Conservation (phyloP, 64 coral and sea anemone genomes). For the Montipora capricornis region DNA sequence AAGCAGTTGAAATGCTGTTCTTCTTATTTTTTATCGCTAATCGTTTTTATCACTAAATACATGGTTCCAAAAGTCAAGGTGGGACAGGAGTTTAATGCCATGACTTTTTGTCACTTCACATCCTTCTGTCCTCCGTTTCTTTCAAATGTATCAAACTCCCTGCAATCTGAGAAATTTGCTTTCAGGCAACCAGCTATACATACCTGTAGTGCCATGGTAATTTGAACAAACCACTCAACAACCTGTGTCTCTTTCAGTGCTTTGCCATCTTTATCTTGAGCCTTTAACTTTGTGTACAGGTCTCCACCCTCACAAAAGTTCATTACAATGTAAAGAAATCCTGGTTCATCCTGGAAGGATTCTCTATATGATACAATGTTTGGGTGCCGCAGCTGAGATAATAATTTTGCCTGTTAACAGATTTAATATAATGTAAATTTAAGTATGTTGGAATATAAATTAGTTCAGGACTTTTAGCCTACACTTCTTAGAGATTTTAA, state of each 20-base stretch:
- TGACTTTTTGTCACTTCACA: too few relatives aligned
- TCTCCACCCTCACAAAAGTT: slow-evolving; percentile 99
- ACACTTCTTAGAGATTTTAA: not conserved
- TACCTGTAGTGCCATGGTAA: slow-evolving; percentile 99
- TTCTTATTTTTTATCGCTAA: too few relatives aligned
- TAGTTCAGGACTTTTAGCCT: too few relatives aligned
- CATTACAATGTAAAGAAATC: slow-evolving; percentile 96
- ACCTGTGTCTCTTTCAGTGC: slow-evolving; percentile 87
- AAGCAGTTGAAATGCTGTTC: too few relatives aligned
- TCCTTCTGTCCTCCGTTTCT: too few relatives aligned
- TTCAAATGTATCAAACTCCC: too few relatives aligned
- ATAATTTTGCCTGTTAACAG: slow-evolving; percentile 78
- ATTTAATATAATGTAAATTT: not conserved
- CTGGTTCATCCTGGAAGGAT: slow-evolving; percentile 88
- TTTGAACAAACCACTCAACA: slow-evolving; percentile 99
- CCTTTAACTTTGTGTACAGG: slow-evolving; percentile 87
- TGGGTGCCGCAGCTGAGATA: slow-evolving; percentile 90
- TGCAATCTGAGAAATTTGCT: too few relatives aligned
- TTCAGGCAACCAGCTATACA: too few relatives aligned
- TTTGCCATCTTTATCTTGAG: slow-evolving; percentile 63
- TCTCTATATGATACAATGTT: slow-evolving; percentile 99
- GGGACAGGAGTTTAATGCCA: too few relatives aligned
- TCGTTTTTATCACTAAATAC: too few relatives aligned
- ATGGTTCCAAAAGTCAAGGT: too few relatives aligned
- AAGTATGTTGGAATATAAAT: not conserved